Conservation (phyloP, 2,888 invertebrate genomes). For the Neoitamus cyanurus region DNA sequence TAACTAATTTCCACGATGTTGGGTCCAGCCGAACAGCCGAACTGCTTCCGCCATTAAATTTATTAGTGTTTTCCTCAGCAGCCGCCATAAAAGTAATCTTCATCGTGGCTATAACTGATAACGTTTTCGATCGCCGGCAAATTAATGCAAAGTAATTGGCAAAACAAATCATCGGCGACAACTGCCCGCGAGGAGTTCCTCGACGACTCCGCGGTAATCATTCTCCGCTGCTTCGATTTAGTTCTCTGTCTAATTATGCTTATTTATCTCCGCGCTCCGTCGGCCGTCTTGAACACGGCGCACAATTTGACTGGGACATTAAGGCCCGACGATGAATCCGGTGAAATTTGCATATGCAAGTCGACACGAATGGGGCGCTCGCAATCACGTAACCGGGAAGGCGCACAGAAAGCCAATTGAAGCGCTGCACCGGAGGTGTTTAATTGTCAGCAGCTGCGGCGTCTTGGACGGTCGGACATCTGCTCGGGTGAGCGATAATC, state of each 20-base stretch:
- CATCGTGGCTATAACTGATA: slow-evolving; percentile 44
- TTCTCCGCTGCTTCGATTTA: slow-evolving; percentile 3
- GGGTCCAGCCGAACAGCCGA: neutral
- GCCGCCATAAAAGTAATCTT: slow-evolving; percentile 44
- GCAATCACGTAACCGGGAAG: neutral
- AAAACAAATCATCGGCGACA: slow-evolving; percentile 45
- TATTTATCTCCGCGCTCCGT: slow-evolving; percentile 14
- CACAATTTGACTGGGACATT: neutral
- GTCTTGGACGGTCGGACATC: neutral
- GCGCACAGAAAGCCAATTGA: neutral
- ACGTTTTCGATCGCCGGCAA: slow-evolving; percentile 36
- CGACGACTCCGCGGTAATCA: neutral
- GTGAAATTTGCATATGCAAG: slow-evolving; percentile 26
- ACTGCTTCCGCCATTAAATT: slow-evolving; percentile 40
- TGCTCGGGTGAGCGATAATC: slow-evolving; percentile 10
- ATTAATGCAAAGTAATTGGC: slow-evolving; percentile 39
- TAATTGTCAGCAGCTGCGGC: neutral
- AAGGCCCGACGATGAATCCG: neutral
- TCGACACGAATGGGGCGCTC: neutral
- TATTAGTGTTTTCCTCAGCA: slow-evolving; percentile 31
- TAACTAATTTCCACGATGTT: slow-evolving; percentile 18
- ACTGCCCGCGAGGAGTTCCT: slow-evolving; percentile 19
- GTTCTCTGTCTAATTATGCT: slow-evolving; percentile 34
- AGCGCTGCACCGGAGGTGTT: neutral
- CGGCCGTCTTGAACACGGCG: neutral